Evolutionary conservation across 2,797 vertebrate genomes (phyloP), one percentile per base, ranked within the genome.

Genomic region (Cirrhinus molitorella): DNA sequence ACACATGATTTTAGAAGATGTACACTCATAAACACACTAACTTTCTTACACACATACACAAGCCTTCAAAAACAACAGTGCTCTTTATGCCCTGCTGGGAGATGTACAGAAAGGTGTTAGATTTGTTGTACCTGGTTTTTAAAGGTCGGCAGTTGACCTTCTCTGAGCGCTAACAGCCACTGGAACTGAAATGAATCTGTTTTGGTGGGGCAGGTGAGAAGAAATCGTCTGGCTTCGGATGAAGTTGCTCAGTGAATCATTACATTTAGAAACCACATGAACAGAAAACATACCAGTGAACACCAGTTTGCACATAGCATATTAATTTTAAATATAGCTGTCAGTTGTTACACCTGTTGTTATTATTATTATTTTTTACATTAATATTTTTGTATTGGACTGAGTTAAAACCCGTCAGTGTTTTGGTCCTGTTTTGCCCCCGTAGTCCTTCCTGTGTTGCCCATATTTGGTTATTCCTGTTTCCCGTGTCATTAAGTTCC

Each of bases 81-180:
- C 63, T 85, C 76, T 84, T 53, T 84, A 28, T 83, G n/a, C 53
- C 84, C 81, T 77, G 57, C 79, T 80, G 83, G 31, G 76, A 81
- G 86, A 85, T 88, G 84, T 83, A 87, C 85, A 86, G 83, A 83
- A 76, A 84, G 89, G 80, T 88, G 87, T 87, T 89, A 88, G 89
- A 92, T 92, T 89, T 92, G 89, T 92, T 89, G 73, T 88, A 89
- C 87, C 89, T 90, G 83, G 78, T 84, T 83, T 84, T 86, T 91
- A 93, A 94, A 95, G 93, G 92, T 93, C 92, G 90, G 67, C 28
- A 47, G 83, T 83, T 93, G 90, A 93, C 92, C 93, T 94, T 93
- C 90, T 87, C 83, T 83, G 51, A 85, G 85, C 83, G 86, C 86
- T 88, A 90, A 91, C 86, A 89, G 86, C 80, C 70, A 83, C 61